These are phyloP conservation scores for Dreissena polymorpha DNA, from an alignment of 1,140 invertebrate species.

Conservation along the genomic window DNA sequence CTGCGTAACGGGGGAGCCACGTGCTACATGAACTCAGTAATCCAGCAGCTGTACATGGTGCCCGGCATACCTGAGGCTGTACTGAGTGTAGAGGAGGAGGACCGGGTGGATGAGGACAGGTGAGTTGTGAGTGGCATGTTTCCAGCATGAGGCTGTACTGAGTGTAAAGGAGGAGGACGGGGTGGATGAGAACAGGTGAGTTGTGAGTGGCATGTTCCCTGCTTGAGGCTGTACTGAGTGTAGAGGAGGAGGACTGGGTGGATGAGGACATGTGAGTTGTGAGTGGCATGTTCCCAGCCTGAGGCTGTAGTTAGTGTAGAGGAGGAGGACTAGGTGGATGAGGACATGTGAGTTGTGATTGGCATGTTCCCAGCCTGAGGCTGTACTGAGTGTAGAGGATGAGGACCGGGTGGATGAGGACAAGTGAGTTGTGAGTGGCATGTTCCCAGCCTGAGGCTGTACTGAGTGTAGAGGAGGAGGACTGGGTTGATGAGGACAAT, in stretches of 20 bases:
- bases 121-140: conserved; percentile 35
- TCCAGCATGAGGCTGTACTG: conserved; percentile 71
- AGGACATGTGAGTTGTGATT: conserved; percentile 77
- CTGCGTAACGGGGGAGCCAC: conserved; percentile 80
- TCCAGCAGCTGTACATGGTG: conserved; percentile 79
- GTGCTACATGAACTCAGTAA: conserved; percentile 79
- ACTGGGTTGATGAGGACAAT: too few species aligned
- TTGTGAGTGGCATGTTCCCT: too few species aligned
- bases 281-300: too few species aligned
- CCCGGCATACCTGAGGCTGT: conserved; percentile 77
- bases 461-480: too few species aligned
- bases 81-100: conserved; percentile 70
- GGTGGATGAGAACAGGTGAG: conserved; percentile 77
- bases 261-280: conserved; percentile 78
- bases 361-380: too few species aligned
- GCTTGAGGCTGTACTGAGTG: conserved; percentile 73
- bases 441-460: too few species aligned
- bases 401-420: conserved; percentile 76
- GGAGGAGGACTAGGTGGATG: conserved; percentile 71
- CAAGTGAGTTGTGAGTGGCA: conserved; percentile 73
- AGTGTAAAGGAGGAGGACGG: conserved; percentile 71
- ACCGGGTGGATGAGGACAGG: conserved; percentile 77
- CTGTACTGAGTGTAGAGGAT: conserved; percentile 71
- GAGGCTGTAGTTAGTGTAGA: conserved; percentile 74
- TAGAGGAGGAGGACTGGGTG: conserved; percentile 71